phyloP scores from a whole-genome alignment of 2,797 vertebrate genomes.

The Clarias platycephalus region DNA sequence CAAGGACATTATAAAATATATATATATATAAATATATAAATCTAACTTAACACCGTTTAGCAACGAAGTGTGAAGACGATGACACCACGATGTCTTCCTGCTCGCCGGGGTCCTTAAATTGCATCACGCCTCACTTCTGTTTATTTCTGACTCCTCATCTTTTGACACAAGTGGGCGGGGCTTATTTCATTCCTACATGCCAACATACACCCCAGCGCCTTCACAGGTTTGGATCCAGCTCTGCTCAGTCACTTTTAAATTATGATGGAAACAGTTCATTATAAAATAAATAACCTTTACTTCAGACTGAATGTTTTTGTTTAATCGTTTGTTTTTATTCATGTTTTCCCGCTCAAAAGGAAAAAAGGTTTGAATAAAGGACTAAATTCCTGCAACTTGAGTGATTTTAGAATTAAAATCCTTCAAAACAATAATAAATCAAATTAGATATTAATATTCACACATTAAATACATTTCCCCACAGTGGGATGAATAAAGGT shows the following conservation, averaged over 20 bases:
- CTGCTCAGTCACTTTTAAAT: neutral
- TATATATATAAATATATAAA: no score
- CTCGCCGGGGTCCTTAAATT: neutral
- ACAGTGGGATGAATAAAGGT: no score
- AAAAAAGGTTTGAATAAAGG: neutral
- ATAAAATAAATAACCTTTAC: neutral
- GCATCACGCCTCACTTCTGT: neutral
- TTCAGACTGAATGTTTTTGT: neutral
- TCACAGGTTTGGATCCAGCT: neutral
- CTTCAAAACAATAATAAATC: neutral
- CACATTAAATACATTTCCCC: neutral
- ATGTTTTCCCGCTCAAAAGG: no score
- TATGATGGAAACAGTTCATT: neutral
- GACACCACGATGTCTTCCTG: neutral
- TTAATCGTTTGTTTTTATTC: neutral
- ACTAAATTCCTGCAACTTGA: neutral
- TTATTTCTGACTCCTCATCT: neutral
- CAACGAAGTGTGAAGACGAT: neutral
- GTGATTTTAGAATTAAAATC: neutral
- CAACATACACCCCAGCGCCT: neutral
- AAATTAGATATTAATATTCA: neutral
- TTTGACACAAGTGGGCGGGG: neutral
- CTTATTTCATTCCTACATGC: neutral
- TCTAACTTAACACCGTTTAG: no score
- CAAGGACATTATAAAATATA: no score